Evolutionary conservation across 2,888 invertebrate species (phyloP).

Genomic region (Notodonta dromedarius): DNA sequence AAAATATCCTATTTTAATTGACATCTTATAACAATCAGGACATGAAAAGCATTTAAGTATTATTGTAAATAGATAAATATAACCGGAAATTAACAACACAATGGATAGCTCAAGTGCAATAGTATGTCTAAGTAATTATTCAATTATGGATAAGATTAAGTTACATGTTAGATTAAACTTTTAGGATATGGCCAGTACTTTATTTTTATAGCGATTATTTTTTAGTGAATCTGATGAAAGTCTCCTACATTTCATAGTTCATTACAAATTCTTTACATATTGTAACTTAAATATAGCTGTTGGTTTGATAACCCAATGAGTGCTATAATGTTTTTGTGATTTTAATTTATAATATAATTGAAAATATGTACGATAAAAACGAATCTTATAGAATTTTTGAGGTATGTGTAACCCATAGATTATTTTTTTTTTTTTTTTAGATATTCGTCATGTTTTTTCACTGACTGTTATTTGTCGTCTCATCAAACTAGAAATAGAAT

Average conservation of each 20-base stretch:
- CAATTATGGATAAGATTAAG: background rate
- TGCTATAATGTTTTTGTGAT: no score
- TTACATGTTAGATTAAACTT: background rate
- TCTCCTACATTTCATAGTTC: no score
- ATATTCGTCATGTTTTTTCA: no score
- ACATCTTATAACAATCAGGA: background rate
- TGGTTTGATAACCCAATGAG: no score
- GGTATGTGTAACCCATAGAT: conserved; percentile 14
- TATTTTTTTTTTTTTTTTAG: no score
- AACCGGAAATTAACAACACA: conserved; percentile 2
- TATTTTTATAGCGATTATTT: background rate
- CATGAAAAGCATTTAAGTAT: background rate
- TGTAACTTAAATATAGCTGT: no score
- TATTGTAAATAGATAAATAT: background rate
- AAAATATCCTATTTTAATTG: no score
- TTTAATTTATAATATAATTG: no score
- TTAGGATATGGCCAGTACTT: background rate
- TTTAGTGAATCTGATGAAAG: background rate
- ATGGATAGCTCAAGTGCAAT: background rate
- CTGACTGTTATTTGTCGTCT: no score
- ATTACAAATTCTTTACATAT: no score
- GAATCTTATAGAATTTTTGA: conserved; percentile 31
- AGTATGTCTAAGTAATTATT: background rate
- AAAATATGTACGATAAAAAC: conserved; percentile 3
- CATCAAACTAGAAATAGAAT: no score